Percentiles rank a stretch among this genome's conserved stretches.
Conservation (phyloP, 2,797 vertebrate species). For the Xiphorhynchus erythropygius region DNA sequence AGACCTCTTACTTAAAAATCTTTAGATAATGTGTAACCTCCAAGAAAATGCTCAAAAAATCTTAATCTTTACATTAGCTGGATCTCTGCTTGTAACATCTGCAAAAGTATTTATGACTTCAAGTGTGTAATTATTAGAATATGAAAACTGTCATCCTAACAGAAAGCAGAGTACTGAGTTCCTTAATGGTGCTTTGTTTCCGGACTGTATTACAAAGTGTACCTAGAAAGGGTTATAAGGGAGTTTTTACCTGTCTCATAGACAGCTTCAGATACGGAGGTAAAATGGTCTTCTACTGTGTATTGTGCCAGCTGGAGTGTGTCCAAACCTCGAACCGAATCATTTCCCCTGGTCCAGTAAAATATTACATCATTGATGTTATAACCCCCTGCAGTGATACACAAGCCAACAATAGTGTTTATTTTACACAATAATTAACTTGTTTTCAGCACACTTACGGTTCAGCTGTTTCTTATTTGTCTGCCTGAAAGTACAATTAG, state of each 20-base stretch:
- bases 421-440: slow-evolving; percentile 6
- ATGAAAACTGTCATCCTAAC: not conserved
- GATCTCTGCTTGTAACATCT: not conserved
- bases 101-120: not conserved
- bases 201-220: not conserved
- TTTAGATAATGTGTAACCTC: not conserved
- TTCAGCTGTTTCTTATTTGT: slow-evolving; percentile 37
- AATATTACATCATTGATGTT: slow-evolving; percentile 92
- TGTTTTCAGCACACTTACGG: not conserved
- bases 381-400: slow-evolving; percentile 84
- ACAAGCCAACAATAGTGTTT: slow-evolving; percentile 13
- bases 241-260: slow-evolving; percentile 87
- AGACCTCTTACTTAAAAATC: not conserved
- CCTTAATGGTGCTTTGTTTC: not conserved
- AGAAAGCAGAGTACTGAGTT: not conserved
- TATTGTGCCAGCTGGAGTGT: slow-evolving; percentile 88
- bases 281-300: slow-evolving; percentile 91
- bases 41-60: not conserved
- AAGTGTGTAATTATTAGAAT: not conserved
- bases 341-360: slow-evolving; percentile 92
- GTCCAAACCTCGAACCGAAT: slow-evolving; percentile 89
- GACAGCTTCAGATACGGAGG: slow-evolving; percentile 88
- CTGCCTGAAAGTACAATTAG: not conserved
- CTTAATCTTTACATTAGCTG: not conserved
- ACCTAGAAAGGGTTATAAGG: not conserved